A percentile compares a stretch with the other conserved stretches of the same genome.
These are phyloP conservation scores for Sarcoramphus papa DNA, from an alignment of 2,797 vertebrate species.

Conservation along the genomic window DNA sequence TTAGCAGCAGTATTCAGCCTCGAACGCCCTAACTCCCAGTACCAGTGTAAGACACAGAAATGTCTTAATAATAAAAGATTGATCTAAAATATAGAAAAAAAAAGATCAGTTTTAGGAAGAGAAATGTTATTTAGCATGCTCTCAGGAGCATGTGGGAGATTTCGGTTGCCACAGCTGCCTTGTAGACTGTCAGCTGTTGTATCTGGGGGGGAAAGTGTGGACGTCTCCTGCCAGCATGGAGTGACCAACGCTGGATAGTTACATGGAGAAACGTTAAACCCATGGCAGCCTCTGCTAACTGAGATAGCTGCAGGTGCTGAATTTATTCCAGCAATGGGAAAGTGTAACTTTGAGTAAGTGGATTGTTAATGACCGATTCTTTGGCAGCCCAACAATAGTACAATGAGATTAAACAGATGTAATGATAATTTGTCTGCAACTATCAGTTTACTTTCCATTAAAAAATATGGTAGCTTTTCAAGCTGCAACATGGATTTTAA, in stretches of 20 bases:
- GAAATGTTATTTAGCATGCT: not conserved
- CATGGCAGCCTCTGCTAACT: not conserved
- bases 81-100: not conserved
- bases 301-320: not conserved
- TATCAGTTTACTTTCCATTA: slow-evolving; percentile 58
- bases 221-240: not conserved
- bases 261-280: not conserved
- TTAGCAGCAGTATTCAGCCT: not conserved
- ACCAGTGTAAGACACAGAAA: not conserved
- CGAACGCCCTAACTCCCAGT: not conserved
- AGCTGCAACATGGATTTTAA: slow-evolving; percentile 39
- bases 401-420: slow-evolving; percentile 53
- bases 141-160: not conserved
- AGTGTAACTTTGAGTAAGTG: not conserved
- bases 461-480: slow-evolving; percentile 52
- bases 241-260: not conserved
- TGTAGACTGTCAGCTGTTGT: not conserved
- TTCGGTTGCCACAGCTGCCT: not conserved
- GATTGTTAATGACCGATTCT: not conserved
- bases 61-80: not conserved
- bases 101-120: not conserved
- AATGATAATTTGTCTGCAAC: slow-evolving; percentile 36
- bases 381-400: not conserved
- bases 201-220: not conserved
- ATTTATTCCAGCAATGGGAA: not conserved